Conservation (phyloP, 1,140 invertebrate genomes). For the Thaumatotibia leucotreta region DNA sequence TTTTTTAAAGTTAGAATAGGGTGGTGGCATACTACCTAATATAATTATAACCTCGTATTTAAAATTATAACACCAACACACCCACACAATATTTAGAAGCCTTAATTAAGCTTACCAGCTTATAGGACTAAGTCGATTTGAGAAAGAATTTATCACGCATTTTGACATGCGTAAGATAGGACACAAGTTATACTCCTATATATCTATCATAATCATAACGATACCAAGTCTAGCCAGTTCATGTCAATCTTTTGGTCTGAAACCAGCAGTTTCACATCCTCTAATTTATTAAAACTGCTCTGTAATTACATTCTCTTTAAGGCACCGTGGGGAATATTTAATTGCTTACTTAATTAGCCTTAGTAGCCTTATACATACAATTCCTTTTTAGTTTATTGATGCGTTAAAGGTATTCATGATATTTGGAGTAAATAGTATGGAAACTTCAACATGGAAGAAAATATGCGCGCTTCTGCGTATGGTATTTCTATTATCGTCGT, state of each 20-base stretch:
- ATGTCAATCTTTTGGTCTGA: not conserved
- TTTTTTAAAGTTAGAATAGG: too few species aligned
- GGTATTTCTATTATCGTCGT: slow-evolving; percentile 9
- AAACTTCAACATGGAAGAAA: not conserved
- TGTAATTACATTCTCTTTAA: not conserved
- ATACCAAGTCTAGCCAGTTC: too few species aligned
- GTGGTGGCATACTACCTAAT: too few species aligned
- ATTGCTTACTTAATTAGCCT: not conserved
- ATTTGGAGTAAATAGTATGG: not conserved
- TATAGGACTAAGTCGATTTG: too few species aligned
- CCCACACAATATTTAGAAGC: too few species aligned
- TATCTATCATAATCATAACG: too few species aligned
- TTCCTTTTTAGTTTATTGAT: not conserved
- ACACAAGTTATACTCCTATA: too few species aligned
- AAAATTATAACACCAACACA: too few species aligned
- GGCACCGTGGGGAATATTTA: not conserved
- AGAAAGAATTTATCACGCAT: too few species aligned
- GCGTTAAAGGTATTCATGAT: not conserved
- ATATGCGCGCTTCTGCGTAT: not conserved
- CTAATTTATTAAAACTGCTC: not conserved
- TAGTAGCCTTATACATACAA: not conserved
- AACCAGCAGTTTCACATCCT: not conserved
- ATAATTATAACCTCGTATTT: too few species aligned
- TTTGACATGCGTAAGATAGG: too few species aligned
- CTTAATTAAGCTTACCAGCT: too few species aligned